Percentiles rank a stretch among this genome's conserved stretches.
Evolutionary conservation across 2,113 vertebrate species (phyloP).

Genomic region (Megaceryle torquata): DNA sequence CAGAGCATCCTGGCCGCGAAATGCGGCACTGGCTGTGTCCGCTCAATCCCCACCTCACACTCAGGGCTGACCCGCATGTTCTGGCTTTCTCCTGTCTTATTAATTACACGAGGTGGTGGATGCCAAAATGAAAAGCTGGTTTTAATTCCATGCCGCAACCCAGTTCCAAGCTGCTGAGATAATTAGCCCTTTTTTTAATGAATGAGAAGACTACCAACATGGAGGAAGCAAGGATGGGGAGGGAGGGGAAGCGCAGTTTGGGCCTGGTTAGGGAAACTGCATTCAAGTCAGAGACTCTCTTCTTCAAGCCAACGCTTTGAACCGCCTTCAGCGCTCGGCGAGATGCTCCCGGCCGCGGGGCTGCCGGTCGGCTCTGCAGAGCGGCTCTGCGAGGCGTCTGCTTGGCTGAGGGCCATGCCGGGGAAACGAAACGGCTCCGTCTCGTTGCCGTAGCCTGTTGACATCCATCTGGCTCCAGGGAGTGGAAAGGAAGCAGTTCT

Average conservation of each 20-base stretch:
- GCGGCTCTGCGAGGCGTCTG: not conserved
- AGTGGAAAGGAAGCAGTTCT: not conserved
- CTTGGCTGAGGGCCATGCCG: not conserved
- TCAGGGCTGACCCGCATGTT: not conserved
- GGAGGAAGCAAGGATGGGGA: not conserved
- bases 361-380: not conserved
- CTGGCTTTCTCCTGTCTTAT: slow-evolving; percentile 20
- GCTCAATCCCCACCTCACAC: not conserved
- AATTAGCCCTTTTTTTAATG: slow-evolving; percentile 43
- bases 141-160: slow-evolving; percentile 19
- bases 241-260: not conserved
- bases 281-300: not conserved
- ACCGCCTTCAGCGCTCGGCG: fast-evolving
- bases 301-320: not conserved
- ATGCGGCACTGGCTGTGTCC: fast-evolving
- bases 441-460: not conserved
- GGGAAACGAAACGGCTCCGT: fast-evolving
- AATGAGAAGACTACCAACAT: not conserved
- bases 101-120: not conserved
- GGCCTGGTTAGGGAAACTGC: not conserved
- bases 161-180: slow-evolving; percentile 41
- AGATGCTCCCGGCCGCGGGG: fast-evolving
- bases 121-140: slow-evolving; percentile 53
- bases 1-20: fast-evolving
- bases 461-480: not conserved